These are phyloP conservation scores for Danaus melanippus DNA, from an alignment of 1,140 invertebrate species.

Conservation along the genomic window DNA sequence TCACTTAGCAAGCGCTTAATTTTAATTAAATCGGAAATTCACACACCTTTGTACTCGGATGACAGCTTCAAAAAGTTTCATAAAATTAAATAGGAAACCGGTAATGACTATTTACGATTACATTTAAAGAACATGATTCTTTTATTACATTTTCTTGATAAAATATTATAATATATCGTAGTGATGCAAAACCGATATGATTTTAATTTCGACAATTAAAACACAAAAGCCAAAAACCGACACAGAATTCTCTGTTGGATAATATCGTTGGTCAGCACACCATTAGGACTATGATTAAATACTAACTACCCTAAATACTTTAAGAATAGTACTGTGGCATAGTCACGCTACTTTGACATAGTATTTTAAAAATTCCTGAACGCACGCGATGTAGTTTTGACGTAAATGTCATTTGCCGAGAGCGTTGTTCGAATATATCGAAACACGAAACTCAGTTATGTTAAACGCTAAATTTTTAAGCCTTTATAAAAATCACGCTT, in stretches of 20 bases:
- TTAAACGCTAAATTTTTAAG: conserved; percentile 2
- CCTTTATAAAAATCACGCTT: conserved; percentile 5
- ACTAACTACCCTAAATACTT: conserved; percentile 14
- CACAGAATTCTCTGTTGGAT: neutral
- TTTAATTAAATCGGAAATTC: too few species aligned
- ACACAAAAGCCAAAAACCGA: too few species aligned
- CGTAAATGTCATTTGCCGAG: neutral
- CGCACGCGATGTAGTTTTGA: conserved; percentile 27
- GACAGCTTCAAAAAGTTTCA: too few species aligned
- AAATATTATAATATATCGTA: too few species aligned
- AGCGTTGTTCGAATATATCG: neutral
- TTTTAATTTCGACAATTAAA: too few species aligned
- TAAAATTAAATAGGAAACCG: too few species aligned
- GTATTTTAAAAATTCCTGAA: conserved; percentile 29
- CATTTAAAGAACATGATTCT: too few species aligned
- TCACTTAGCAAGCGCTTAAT: too few species aligned
- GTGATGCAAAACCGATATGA: too few species aligned
- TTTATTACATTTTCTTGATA: too few species aligned
- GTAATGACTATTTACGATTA: too few species aligned
- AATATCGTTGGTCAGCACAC: conserved; percentile 1
- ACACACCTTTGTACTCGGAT: too few species aligned
- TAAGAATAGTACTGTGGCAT: conserved; percentile 8
- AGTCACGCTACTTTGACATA: conserved; percentile 40
- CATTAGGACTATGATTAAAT: conserved; percentile 4
- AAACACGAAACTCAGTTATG: conserved; percentile 3